Evolutionary conservation across 2,797 vertebrate species (phyloP).

Genomic region (Onychomys torridus): DNA sequence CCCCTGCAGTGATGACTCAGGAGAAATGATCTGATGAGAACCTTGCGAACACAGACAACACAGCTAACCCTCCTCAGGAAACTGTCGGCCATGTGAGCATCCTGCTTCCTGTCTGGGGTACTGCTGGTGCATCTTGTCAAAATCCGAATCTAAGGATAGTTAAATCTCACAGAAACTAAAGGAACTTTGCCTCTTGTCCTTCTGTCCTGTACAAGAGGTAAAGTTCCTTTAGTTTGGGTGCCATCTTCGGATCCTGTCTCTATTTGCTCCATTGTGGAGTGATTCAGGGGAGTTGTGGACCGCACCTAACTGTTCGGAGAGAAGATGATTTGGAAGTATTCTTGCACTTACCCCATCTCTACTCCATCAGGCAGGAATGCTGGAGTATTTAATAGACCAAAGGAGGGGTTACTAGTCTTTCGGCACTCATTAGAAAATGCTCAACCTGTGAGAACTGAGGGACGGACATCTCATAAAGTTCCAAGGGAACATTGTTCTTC

Average conservation of each 20-base stretch:
- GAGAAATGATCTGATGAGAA: slow-evolving; percentile 63
- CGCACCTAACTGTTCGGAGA: not conserved
- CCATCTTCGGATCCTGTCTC: not conserved
- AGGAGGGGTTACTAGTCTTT: slow-evolving; percentile 12
- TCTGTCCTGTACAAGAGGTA: not conserved
- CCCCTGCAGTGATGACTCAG: slow-evolving; percentile 65
- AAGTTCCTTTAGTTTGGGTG: not conserved
- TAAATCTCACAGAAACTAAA: slow-evolving; percentile 70
- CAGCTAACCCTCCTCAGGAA: slow-evolving; percentile 52
- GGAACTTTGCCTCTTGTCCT: not conserved
- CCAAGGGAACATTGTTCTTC: slow-evolving; percentile 75
- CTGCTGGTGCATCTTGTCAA: not conserved
- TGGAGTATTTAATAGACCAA: not conserved
- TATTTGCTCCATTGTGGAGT: not conserved
- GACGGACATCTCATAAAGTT: not conserved
- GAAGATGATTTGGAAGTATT: not conserved
- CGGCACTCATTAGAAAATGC: slow-evolving; percentile 50
- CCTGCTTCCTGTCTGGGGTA: slow-evolving; percentile 46
- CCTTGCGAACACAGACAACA: slow-evolving; percentile 54
- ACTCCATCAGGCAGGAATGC: not conserved
- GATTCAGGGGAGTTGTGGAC: not conserved
- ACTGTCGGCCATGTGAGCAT: slow-evolving; percentile 37
- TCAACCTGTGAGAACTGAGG: slow-evolving; percentile 42
- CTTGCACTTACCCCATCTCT: not conserved
- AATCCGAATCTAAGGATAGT: slow-evolving; percentile 58